Conservation (phyloP, 64 coral and sea anemone species). For the Cladopsammia gracilis region DNA sequence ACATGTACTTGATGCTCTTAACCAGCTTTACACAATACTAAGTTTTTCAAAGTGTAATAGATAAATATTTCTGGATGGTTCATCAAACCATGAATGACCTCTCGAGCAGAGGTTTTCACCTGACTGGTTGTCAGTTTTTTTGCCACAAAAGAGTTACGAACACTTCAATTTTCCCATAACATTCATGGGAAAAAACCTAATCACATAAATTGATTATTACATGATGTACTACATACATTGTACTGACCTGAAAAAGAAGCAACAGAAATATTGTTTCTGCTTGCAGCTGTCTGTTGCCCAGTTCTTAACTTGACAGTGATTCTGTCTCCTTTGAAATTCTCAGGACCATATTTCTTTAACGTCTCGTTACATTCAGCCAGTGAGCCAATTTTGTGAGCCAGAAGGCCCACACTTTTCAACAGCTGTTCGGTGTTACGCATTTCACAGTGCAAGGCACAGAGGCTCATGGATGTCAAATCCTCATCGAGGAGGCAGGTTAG, state of each 20-base stretch:
- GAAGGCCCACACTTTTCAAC: slow-evolving; percentile 33
- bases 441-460: slow-evolving; percentile 62
- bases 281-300: slow-evolving; percentile 1
- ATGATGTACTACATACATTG: no score
- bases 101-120: no score
- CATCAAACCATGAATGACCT: no score
- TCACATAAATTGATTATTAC: no score
- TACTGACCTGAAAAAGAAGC: slow-evolving; percentile 17
- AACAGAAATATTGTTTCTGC: neutral
- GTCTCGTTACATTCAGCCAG: slow-evolving; percentile 11
- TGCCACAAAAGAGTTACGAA: no score
- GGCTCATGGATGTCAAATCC: slow-evolving; percentile 42
- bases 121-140: no score
- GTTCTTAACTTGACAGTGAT: slow-evolving; percentile 7
- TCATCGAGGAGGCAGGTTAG: slow-evolving; percentile 37
- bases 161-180: no score
- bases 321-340: slow-evolving; percentile 5
- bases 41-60: no score
- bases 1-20: no score
- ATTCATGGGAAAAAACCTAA: no score
- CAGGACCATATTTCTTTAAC: slow-evolving; percentile 42
- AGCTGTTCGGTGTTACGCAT: slow-evolving; percentile 43
- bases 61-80: no score
- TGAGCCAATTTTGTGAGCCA: slow-evolving; percentile 42
- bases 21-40: no score